Percentiles rank a stretch among this genome's conserved stretches.
These are phyloP conservation scores for Lutjanus erythropterus DNA, from an alignment of 2,113 vertebrate genomes.

Conservation along the genomic window DNA sequence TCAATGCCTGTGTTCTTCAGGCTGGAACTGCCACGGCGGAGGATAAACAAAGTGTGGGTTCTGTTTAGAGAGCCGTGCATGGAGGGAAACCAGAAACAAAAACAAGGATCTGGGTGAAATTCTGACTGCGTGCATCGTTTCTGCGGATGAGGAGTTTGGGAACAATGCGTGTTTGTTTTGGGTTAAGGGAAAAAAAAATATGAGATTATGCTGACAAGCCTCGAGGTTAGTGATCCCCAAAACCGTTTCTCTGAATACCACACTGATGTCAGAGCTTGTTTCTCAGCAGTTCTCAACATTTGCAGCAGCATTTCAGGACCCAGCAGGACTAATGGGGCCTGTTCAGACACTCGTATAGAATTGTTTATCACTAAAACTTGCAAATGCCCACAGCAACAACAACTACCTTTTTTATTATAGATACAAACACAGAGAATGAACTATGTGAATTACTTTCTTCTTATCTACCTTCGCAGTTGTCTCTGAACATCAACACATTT, in stretches of 20 bases:
- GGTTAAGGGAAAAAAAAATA: not conserved
- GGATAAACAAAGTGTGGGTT: constrained; percentile 61
- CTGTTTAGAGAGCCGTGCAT: constrained; percentile 50
- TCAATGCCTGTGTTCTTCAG: constrained; percentile 53
- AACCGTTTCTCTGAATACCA: constrained; percentile 15
- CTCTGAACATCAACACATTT: not conserved
- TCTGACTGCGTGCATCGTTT: constrained; percentile 30
- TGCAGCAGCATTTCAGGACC: not conserved
- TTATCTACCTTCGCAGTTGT: not conserved
- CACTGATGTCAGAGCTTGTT: constrained; percentile 18
- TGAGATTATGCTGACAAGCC: constrained; percentile 16
- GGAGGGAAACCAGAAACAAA: constrained; percentile 47
- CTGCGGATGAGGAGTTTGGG: constrained; percentile 18
- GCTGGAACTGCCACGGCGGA: constrained; percentile 39
- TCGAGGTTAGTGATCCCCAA: not conserved
- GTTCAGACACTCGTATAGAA: constrained; percentile 4
- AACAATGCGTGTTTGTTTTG: constrained; percentile 65
- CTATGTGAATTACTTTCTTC: not conserved
- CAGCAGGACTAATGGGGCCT: not conserved
- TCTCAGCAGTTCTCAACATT: constrained; percentile 26
- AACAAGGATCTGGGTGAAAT: constrained; percentile 36
- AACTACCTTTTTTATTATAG: not conserved
- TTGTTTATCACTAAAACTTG: constrained; percentile 22
- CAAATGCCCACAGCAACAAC: not conserved
- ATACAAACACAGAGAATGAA: not conserved